These are phyloP conservation scores for Hyles euphorbiae DNA, from an alignment of 1,140 invertebrate genomes.

Conservation along the genomic window DNA sequence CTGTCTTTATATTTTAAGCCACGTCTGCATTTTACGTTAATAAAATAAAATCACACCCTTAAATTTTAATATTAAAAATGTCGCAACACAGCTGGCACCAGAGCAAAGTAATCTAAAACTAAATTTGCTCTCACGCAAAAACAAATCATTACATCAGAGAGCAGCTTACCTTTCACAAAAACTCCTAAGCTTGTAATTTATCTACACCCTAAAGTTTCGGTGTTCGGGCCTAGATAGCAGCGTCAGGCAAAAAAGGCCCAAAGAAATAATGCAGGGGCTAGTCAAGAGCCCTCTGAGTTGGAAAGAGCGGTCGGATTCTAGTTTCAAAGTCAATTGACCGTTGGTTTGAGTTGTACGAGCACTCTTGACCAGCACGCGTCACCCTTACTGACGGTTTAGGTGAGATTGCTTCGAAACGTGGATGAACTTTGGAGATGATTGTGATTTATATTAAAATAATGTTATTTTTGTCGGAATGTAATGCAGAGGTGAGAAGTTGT, in stretches of 20 bases:
- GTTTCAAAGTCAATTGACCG: slow-evolving; percentile 41
- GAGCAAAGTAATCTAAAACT: neutral
- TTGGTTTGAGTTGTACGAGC: slow-evolving; percentile 18
- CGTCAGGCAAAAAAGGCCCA: slow-evolving; percentile 4
- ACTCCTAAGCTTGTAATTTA: slow-evolving; percentile 1
- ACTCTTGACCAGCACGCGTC: slow-evolving; percentile 13
- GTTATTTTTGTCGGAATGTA: too few species aligned
- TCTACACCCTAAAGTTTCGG: slow-evolving; percentile 4
- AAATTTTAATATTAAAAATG: too few species aligned
- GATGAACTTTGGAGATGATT: too few species aligned
- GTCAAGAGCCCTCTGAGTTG: slow-evolving; percentile 19
- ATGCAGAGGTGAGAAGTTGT: too few species aligned
- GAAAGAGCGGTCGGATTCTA: slow-evolving; percentile 29
- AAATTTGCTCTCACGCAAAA: neutral
- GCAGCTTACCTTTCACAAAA: too few species aligned
- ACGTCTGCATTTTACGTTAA: too few species aligned
- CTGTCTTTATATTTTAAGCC: too few species aligned
- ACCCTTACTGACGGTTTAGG: slow-evolving; percentile 5
- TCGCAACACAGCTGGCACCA: neutral
- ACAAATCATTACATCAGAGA: neutral
- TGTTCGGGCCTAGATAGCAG: slow-evolving; percentile 5
- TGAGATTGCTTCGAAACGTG: neutral
- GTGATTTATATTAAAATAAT: too few species aligned
- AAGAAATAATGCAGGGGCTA: slow-evolving; percentile 16
- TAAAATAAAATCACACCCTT: too few species aligned